These are phyloP conservation scores for Drosophila sp. DNA, from an alignment of 1,140 invertebrate species.

Conservation along the genomic window DNA sequence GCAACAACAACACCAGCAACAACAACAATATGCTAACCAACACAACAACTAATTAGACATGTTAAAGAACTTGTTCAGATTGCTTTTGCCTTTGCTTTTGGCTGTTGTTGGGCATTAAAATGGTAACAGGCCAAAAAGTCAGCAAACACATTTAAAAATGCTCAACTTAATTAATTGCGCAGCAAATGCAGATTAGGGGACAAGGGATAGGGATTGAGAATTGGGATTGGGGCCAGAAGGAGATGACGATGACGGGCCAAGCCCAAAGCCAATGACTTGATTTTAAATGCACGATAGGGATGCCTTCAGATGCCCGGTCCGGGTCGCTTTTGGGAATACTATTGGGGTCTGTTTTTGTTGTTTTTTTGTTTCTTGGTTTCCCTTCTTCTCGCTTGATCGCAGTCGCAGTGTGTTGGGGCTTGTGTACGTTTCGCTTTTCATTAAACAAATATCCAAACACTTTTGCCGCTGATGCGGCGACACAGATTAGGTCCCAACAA, in stretches of 20 bases:
- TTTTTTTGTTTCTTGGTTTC: not conserved
- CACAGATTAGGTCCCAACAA: constrained; percentile 63
- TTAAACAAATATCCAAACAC: constrained; percentile 81
- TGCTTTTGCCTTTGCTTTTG: constrained; percentile 41
- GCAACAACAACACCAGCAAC: constrained; percentile 13
- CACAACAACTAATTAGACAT: constrained; percentile 81
- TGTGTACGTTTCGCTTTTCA: constrained; percentile 72
- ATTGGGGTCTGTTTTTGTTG: constrained; percentile 11
- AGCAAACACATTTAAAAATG: constrained; percentile 78
- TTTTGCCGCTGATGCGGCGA: constrained; percentile 76
- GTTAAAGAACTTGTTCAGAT: constrained; percentile 76
- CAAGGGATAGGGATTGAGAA: constrained; percentile 17
- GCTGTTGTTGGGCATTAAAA: constrained; percentile 63
- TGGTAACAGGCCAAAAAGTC: constrained; percentile 69
- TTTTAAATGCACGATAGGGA: constrained; percentile 64
- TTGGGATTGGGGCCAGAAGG: constrained; percentile 2
- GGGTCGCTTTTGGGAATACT: constrained; percentile 6
- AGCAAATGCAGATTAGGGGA: constrained; percentile 62
- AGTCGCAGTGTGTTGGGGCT: not conserved
- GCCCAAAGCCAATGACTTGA: constrained; percentile 74
- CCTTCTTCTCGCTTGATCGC: not conserved
- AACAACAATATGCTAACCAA: constrained; percentile 28
- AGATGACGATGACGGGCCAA: constrained; percentile 33
- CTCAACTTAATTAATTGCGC: constrained; percentile 79
- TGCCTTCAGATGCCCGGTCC: not conserved